Conservation (phyloP, 2,113 vertebrate genomes). For the Calyptommatus sinebrachiatus region DNA sequence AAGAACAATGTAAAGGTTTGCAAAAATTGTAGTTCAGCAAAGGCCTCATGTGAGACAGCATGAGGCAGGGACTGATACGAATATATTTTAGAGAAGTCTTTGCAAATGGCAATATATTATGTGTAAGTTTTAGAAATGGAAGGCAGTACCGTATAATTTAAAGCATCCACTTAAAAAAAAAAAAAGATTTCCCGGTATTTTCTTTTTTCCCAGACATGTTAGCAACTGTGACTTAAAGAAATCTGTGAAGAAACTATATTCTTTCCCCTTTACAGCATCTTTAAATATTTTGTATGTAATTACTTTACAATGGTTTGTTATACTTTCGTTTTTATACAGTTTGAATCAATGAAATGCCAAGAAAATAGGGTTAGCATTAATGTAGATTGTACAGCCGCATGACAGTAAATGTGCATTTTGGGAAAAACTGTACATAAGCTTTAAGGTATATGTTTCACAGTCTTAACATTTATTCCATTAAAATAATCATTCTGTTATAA, state of each 20-base stretch:
- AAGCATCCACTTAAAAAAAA: background rate
- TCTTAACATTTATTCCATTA: background rate
- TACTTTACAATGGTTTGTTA: no score
- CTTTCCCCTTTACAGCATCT: no score
- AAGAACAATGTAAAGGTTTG: constrained; percentile 90
- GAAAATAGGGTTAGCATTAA: no score
- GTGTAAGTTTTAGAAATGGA: background rate
- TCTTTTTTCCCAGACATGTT: constrained; percentile 14
- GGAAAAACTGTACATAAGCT: background rate
- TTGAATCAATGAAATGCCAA: no score
- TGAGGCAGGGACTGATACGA: constrained; percentile 53
- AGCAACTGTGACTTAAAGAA: rapidly evolving
- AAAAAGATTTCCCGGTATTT: background rate
- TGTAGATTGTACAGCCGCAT: no score
- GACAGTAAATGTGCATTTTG: no score
- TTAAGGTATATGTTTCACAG: background rate
- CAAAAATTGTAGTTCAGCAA: constrained; percentile 71
- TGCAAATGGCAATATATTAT: constrained; percentile 30
- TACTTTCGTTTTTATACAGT: no score
- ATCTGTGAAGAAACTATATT: background rate
- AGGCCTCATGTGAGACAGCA: constrained; percentile 54
- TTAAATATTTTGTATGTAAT: no score
- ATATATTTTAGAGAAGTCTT: constrained; percentile 43
- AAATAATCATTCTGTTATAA: background rate
- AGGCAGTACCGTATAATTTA: background rate